A percentile compares a stretch with the other conserved stretches of the same genome.
Evolutionary conservation across 2,888 invertebrate species (phyloP).

Genomic region (Thera obeliscata): DNA sequence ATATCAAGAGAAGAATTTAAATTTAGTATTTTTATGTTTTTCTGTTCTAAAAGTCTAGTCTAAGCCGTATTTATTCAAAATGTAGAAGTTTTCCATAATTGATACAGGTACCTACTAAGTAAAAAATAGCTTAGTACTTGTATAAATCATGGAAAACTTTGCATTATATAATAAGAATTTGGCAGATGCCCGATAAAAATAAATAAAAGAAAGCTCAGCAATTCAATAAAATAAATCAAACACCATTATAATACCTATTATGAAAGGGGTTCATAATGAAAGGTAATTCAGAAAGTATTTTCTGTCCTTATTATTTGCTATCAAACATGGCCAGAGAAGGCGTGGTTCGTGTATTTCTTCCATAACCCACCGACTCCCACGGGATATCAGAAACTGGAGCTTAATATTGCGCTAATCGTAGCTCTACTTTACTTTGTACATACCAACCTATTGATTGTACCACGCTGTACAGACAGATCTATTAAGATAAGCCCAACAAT

Average conservation of each 20-base stretch:
- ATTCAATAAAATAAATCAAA: not conserved
- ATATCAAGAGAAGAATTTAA: too few relatives aligned
- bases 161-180: too few relatives aligned
- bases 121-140: too few relatives aligned
- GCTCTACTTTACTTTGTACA: slow-evolving; percentile 26
- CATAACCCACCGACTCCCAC: slow-evolving; percentile 60
- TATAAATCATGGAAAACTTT: too few relatives aligned
- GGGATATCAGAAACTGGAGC: slow-evolving; percentile 70
- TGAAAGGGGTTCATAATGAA: slow-evolving; percentile 29
- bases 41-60: too few relatives aligned
- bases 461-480: slow-evolving; percentile 17
- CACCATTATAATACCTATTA: not conserved
- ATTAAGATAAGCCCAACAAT: slow-evolving; percentile 27
- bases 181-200: too few relatives aligned
- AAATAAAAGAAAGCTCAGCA: not conserved
- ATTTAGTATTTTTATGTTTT: too few relatives aligned
- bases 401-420: slow-evolving; percentile 60
- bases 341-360: slow-evolving; percentile 63
- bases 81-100: too few relatives aligned
- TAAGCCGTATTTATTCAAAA: too few relatives aligned
- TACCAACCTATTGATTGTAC: slow-evolving; percentile 18
- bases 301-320: slow-evolving; percentile 54
- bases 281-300: slow-evolving; percentile 46
- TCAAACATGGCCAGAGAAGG: slow-evolving; percentile 51
- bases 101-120: too few relatives aligned